phyloP scores from a whole-genome alignment of 2,888 invertebrate species.

The Silvanus unidentatus region DNA sequence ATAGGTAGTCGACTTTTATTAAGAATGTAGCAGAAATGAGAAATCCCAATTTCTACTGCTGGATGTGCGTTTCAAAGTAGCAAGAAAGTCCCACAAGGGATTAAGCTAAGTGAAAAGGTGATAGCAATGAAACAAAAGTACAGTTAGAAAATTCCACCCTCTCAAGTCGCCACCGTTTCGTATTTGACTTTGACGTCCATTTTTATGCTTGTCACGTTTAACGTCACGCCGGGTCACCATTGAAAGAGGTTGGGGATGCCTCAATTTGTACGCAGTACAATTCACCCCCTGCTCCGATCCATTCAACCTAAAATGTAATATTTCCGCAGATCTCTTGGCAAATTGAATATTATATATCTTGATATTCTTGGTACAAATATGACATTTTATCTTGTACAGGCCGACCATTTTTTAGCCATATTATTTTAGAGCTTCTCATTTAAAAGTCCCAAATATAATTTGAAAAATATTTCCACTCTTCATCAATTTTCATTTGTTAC shows the following conservation, averaged over 20 bases:
- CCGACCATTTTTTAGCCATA: background rate
- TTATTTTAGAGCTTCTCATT: constrained; percentile 4
- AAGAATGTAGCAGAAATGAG: too few relatives aligned
- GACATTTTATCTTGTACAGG: constrained; percentile 13
- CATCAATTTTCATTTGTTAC: too few relatives aligned
- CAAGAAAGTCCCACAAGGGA: constrained; percentile 14
- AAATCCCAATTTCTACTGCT: too few relatives aligned
- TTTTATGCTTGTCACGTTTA: constrained; percentile 38
- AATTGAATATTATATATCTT: constrained; percentile 43
- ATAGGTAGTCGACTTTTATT: too few relatives aligned
- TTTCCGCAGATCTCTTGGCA: constrained; percentile 38
- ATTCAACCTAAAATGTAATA: constrained; percentile 40
- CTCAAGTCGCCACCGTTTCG: constrained; percentile 21
- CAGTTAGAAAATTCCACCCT: constrained; percentile 26
- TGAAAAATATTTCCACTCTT: background rate
- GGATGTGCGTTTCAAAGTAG: too few relatives aligned
- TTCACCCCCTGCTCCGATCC: constrained; percentile 25
- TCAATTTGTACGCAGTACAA: constrained; percentile 42
- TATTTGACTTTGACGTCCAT: constrained; percentile 22
- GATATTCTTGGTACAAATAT: constrained; percentile 32
- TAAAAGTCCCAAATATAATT: constrained; percentile 2
- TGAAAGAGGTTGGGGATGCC: constrained; percentile 40
- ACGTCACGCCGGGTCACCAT: constrained; percentile 38
- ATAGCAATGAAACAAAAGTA: constrained; percentile 31
- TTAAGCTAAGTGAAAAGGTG: constrained; percentile 35